Evolutionary conservation across 2,113 vertebrate genomes (phyloP).

Genomic region (Saiga tatarica): DNA sequence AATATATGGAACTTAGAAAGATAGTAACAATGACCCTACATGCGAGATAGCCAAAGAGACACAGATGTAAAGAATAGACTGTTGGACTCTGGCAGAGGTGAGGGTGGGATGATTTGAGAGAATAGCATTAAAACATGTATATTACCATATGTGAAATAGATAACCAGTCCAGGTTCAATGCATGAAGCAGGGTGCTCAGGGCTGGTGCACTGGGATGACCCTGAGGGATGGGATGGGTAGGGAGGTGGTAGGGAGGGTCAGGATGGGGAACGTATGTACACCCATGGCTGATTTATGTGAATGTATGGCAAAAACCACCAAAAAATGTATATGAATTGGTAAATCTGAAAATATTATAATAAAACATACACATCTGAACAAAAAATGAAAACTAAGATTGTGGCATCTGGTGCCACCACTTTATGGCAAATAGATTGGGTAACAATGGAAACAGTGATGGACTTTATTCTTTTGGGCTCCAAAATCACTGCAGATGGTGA

Average conservation of each 20-base stretch:
- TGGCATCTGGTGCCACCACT: background rate
- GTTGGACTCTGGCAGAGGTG: background rate
- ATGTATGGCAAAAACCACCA: background rate
- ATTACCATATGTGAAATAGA: background rate
- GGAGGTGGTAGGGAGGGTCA: background rate
- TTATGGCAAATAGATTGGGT: background rate
- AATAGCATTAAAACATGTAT: background rate
- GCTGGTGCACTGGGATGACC: background rate
- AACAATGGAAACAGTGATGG: background rate
- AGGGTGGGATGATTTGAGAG: background rate
- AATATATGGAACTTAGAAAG: background rate
- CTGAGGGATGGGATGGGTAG: background rate
- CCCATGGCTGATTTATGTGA: background rate
- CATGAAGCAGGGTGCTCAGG: background rate
- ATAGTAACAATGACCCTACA: background rate
- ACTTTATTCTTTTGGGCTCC: background rate
- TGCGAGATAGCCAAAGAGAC: rapidly evolving
- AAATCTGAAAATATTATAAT: background rate
- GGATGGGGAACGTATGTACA: background rate
- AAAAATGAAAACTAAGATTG: background rate
- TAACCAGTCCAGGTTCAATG: background rate
- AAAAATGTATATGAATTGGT: background rate
- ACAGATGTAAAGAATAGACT: background rate
- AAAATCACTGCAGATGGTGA: background rate
- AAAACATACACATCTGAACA: background rate